Conservation (phyloP, 2,113 vertebrate genomes). For the Brachypteracias leptosomus region DNA sequence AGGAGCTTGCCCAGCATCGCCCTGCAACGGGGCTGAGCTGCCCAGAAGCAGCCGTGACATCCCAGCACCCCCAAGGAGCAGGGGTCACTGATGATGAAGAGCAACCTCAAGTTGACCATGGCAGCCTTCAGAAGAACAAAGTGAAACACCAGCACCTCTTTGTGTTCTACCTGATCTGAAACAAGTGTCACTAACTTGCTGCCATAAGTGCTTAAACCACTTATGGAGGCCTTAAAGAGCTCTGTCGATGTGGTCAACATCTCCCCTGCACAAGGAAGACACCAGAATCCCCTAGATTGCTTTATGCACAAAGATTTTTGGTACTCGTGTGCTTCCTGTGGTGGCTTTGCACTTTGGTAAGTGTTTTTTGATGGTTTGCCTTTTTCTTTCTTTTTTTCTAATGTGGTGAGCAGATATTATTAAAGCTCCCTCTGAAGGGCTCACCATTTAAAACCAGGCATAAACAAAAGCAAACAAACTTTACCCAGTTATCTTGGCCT, state of each 20-base stretch:
- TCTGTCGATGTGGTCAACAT: neutral
- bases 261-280: neutral
- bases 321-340: neutral
- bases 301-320: neutral
- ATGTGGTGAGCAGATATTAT: neutral
- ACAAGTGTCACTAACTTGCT: fast-evolving
- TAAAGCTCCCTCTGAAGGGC: neutral
- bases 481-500: neutral
- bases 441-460: neutral
- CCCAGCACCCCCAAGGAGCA: neutral
- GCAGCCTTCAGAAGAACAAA: neutral
- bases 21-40: neutral
- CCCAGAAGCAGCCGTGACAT: neutral
- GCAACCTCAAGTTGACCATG: neutral
- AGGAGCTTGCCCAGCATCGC: neutral
- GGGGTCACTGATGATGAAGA: neutral
- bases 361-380: slow-evolving; percentile 14
- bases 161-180: neutral
- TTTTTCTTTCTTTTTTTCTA: neutral
- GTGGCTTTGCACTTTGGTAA: slow-evolving; percentile 36
- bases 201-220: neutral
- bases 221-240: neutral
- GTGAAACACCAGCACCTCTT: neutral
- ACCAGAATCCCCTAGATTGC: neutral
- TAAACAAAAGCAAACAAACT: neutral